phyloP scores from a whole-genome alignment of 2,888 invertebrate species.

The Apotomis capreana region DNA sequence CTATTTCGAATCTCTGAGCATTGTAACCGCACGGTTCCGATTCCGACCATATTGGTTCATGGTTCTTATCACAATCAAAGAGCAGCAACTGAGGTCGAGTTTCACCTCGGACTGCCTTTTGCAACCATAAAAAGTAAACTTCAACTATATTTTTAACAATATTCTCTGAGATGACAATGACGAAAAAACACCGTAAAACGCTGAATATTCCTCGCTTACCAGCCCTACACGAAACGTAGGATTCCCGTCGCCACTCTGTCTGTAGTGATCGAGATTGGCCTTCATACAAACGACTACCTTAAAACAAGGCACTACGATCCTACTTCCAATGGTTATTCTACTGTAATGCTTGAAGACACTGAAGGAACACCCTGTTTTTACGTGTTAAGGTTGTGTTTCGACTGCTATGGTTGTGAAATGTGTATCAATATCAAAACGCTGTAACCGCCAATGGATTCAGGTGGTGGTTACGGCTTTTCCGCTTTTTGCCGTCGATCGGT shows the following conservation, averaged over 20 bases:
- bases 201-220: background rate
- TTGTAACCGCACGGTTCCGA: too few species aligned
- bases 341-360: background rate
- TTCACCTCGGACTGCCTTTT: too few species aligned
- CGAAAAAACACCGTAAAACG: too few species aligned
- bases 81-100: too few species aligned
- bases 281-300: conserved; percentile 10
- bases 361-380: too few species aligned
- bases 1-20: background rate
- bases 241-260: conserved; percentile 24
- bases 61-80: too few species aligned
- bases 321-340: background rate
- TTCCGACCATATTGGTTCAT: background rate
- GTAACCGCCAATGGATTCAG: too few species aligned
- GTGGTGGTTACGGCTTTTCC: too few species aligned
- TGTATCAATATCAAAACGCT: background rate
- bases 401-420: background rate
- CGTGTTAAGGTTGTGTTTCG: background rate
- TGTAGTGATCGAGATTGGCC: background rate
- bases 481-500: background rate
- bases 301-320: background rate
- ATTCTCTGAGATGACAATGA: too few species aligned
- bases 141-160: too few species aligned
- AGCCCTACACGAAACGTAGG: conserved; percentile 1
- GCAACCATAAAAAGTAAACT: too few species aligned